A percentile compares a stretch with the other conserved stretches of the same genome.
Conservation (phyloP, 2,797 vertebrate genomes). For the Tauraco hartlaubi region DNA sequence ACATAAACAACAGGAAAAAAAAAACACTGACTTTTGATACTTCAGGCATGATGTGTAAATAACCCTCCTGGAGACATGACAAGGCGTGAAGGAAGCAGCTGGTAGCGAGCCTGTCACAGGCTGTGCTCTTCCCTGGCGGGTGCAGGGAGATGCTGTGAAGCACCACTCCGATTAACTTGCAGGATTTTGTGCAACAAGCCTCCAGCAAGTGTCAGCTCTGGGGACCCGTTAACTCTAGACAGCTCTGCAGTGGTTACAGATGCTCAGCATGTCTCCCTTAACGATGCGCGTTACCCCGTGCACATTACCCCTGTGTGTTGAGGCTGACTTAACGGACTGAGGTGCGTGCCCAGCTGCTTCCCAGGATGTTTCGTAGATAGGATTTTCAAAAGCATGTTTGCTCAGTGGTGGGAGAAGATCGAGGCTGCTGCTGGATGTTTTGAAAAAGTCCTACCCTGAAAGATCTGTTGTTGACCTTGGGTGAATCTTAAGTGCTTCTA, state of each 20-base stretch:
- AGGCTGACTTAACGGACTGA: neutral
- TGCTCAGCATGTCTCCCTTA: neutral
- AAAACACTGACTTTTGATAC: neutral
- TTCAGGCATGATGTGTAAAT: neutral
- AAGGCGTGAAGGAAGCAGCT: neutral
- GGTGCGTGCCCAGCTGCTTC: neutral
- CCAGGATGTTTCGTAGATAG: neutral
- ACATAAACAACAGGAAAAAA: neutral
- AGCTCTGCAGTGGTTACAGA: neutral
- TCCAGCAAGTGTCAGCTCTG: neutral
- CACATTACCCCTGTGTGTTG: neutral
- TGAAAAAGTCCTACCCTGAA: neutral
- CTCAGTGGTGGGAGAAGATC: neutral
- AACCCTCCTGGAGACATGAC: neutral
- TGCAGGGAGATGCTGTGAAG: neutral
- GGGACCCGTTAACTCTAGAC: neutral
- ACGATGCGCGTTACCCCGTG: rapidly evolving
- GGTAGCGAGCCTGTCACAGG: neutral
- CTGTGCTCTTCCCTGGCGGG: rapidly evolving
- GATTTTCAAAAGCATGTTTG: neutral
- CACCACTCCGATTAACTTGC: neutral
- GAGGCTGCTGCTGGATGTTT: neutral
- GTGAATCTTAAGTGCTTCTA: neutral
- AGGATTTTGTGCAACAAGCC: neutral
- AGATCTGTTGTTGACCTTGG: neutral